A percentile compares a stretch with the other conserved stretches of the same genome.
These are phyloP conservation scores for Drosophila grimshawi DNA, from an alignment of 1,140 invertebrate genomes.

Conservation along the genomic window DNA sequence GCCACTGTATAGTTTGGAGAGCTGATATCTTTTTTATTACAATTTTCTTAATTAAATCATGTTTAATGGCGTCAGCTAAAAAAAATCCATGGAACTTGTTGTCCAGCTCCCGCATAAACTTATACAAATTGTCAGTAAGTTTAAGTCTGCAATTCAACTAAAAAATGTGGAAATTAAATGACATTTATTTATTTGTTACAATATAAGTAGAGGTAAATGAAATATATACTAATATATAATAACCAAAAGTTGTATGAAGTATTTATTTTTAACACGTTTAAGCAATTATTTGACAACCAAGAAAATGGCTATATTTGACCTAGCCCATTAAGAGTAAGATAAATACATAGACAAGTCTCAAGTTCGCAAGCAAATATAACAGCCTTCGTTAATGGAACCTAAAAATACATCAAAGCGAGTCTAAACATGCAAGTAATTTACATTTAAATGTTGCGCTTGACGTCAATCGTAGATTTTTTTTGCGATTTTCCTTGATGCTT, in stretches of 20 bases:
- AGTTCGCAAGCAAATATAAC: conserved; percentile 18
- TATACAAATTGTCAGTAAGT: conserved; percentile 27
- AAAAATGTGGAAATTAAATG: conserved; percentile 13
- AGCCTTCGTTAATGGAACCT: conserved; percentile 26
- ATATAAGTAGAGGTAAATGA: background rate
- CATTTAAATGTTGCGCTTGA: conserved; percentile 58
- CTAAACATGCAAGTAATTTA: conserved; percentile 50
- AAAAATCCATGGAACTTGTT: conserved; percentile 18
- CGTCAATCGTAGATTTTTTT: conserved; percentile 61
- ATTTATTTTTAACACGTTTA: too few relatives aligned
- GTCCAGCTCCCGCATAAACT: conserved; percentile 6
- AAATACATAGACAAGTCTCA: conserved; percentile 20
- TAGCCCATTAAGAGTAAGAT: background rate
- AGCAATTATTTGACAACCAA: too few relatives aligned
- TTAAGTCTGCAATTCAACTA: background rate
- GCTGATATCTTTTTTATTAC: background rate
- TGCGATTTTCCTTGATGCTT: conserved; percentile 21
- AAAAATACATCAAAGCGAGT: conserved; percentile 47
- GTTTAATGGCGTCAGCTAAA: conserved; percentile 5
- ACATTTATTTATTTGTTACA: conserved; percentile 31
- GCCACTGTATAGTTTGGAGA: conserved; percentile 3
- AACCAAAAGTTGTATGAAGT: too few relatives aligned
- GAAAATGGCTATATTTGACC: background rate
- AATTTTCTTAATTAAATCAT: conserved; percentile 52
- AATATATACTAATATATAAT: background rate